These are phyloP conservation scores for Lepidostoma basale DNA, from an alignment of 1,140 invertebrate species.

Conservation along the genomic window DNA sequence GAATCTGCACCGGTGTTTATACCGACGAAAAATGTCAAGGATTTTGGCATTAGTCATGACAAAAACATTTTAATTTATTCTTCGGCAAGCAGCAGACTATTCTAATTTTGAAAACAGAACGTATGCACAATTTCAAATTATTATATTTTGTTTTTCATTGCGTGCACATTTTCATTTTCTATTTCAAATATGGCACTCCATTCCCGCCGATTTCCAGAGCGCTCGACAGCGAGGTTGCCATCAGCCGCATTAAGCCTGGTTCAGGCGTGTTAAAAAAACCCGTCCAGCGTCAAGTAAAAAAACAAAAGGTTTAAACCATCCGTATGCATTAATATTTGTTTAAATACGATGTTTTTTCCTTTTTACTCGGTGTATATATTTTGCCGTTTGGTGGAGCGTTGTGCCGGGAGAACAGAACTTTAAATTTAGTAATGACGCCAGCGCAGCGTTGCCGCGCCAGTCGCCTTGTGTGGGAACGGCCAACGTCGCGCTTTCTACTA, in stretches of 20 bases:
- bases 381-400: neutral
- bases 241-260: constrained; percentile 8
- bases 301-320: too few species aligned
- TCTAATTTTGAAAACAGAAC: neutral
- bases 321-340: too few species aligned
- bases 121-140: too few species aligned
- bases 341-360: neutral
- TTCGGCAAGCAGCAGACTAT: neutral
- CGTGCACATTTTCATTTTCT: constrained; percentile 12
- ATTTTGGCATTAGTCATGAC: too few species aligned
- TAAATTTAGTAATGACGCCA: constrained; percentile 43
- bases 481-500: constrained; percentile 30
- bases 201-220: constrained; percentile 19
- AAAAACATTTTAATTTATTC: too few species aligned
- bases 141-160: neutral
- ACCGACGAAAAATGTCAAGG: too few species aligned
- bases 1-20: too few species aligned
- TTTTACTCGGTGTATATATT: neutral
- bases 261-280: neutral
- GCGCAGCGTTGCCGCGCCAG: constrained; percentile 27
- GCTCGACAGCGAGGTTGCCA: constrained; percentile 5
- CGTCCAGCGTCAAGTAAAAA: neutral
- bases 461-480: constrained; percentile 31
- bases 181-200: constrained; percentile 9
- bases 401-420: neutral